Base-by-base conservation (phyloP, 2,113 vertebrate genomes). In the Rhegmatorhina hoffmannsi region DNA sequence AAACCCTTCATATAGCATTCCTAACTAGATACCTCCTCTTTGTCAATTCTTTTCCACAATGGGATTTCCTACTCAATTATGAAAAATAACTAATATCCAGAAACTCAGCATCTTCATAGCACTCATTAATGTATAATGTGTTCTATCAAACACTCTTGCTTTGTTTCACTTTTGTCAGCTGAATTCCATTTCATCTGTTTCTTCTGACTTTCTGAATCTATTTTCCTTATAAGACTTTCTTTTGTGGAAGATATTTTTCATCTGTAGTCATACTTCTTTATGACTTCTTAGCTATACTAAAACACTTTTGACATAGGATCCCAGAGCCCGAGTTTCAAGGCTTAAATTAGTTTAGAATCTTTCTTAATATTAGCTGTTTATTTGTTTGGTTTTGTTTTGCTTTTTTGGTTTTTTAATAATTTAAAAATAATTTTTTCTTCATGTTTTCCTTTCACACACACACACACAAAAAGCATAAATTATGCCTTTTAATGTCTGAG, bases 1-100 rank as follows among this genome's bases (percentile, higher is more conserved):
- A 93, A 25, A 7, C 4, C 3, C 8, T 55, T 53, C 6, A 10
- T 7, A 15, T 0, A 18, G 9, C 10, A n/a, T 46, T 25, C 17
- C 59, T 59, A 73, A 16, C 12, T 15, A 18, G 28, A 11, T 6
- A 12, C 23, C 47, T 59, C 55, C 13, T 53, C 10, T 29, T 38
- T 33, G 18, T 20, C 19, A 23, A 2, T 1, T 63, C 18, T 94
- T 66, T 79, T 56, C 36, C 21, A 60, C 16, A 47, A 7, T 3
- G 82, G 19, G 29, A 47, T 78, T 78, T 50, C 10, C 14, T 28
- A 5, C 46, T 53, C 17, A 6, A 0, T 40, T 82, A 26, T 8
- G 24, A 78, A 34, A 53, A 53, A 11, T 13, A 85, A 11, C 14
- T 23, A 49, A 82, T 23, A 89, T 55, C 17, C 56, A 75, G 29